Evolutionary conservation across 2,888 invertebrate species (phyloP).

Genomic region (Plagodis dolabraria): DNA sequence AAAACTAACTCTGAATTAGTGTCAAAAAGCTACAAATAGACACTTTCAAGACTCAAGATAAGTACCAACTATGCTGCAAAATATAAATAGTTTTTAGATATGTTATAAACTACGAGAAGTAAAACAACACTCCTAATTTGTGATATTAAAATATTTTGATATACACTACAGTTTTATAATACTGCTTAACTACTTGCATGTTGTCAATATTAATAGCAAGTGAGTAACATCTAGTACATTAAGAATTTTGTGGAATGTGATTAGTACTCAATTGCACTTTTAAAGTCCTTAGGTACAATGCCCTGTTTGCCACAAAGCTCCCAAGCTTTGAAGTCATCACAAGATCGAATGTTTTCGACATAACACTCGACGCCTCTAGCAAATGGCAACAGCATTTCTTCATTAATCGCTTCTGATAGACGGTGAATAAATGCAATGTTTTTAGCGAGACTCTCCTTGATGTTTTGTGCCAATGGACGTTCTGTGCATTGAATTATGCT

Average conservation of each 20-base stretch:
- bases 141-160: slow-evolving; percentile 10
- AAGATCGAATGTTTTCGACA: slow-evolving; percentile 69
- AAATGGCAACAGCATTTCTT: slow-evolving; percentile 76
- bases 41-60: slow-evolving; percentile 39
- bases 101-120: slow-evolving; percentile 2
- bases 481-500: slow-evolving; percentile 75
- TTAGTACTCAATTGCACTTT: slow-evolving; percentile 78
- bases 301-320: slow-evolving; percentile 72
- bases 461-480: slow-evolving; percentile 66
- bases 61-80: slow-evolving; percentile 41
- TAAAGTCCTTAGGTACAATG: slow-evolving; percentile 76
- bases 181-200: slow-evolving; percentile 19
- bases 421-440: slow-evolving; percentile 75
- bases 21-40: slow-evolving; percentile 39
- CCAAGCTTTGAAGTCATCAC: slow-evolving; percentile 80
- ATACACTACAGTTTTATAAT: slow-evolving; percentile 19
- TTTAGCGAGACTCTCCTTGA: slow-evolving; percentile 74
- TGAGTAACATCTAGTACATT: slow-evolving; percentile 14
- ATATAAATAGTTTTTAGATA: not conserved
- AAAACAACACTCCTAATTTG: slow-evolving; percentile 21
- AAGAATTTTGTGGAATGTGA: slow-evolving; percentile 57
- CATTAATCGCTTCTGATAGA: slow-evolving; percentile 74
- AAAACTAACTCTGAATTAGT: slow-evolving; percentile 29
- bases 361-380: slow-evolving; percentile 75
- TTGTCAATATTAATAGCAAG: slow-evolving; percentile 10